Base-by-base conservation (phyloP, 2,113 vertebrate genomes). In the human (Homo sapiens) region DNA sequence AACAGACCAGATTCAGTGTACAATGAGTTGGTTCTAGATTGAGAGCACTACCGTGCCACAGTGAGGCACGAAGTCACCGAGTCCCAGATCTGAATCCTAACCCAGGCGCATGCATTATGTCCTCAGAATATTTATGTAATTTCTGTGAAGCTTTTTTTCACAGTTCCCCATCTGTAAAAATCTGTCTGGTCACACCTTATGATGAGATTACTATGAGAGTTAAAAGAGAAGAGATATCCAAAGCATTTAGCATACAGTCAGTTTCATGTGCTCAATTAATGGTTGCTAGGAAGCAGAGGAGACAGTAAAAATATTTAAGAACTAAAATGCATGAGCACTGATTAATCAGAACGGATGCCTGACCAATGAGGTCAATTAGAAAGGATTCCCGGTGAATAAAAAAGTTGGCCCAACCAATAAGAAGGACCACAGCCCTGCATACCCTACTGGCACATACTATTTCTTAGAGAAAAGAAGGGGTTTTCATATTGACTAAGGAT, bases 391-490 rank as follows among this genome's bases (percentile, higher is more conserved):
- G 68, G 2, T 45, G 38, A 55, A 50, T 4, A 87, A 84, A 87
- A 86, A 89, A 90, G 14, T 22, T 61, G 45, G 6, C 18, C 27
- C n/a, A 72, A n/a, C 10, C 45, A n/a, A 27, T 61, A 73, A n/a
- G 45, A 95, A 97, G 17, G 38, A n/a, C 40, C 45, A 3, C 12
- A 45, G 40, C 10, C 52, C 48, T 38, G 13, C 43, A 50, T 8
- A 64, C 6, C 72, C 30, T n/a, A 59, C n/a, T 38, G 72, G 9
- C 38, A 2, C 25, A 20, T 40, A 50, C n/a, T 68, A 2, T 84
- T 95, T 93, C 66, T 85, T 84, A 88, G 55, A 72, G n/a, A 70
- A n/a, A 68, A 83, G 68, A 97, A 89, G 30, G 8, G 12, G 13
- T 52, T 88, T 89, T 78, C 18, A 55, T 27, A n/a, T 13, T 45